A percentile compares a stretch with the other conserved stretches of the same genome.
phyloP scores from a whole-genome alignment of 2,113 vertebrate species.

The Ovis canadensis region DNA sequence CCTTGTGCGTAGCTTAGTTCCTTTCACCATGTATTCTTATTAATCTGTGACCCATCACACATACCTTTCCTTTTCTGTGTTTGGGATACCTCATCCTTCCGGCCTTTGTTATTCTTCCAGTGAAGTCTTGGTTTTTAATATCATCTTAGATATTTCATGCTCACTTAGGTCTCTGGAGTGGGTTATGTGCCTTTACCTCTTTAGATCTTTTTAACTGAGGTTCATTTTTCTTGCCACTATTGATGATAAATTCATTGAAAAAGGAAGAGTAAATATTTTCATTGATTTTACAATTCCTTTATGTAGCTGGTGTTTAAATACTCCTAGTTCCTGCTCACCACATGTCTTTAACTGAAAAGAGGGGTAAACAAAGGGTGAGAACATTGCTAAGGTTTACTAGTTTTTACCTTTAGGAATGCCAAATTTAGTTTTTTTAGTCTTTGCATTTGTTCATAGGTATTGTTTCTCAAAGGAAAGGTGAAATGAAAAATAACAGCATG shows the following conservation, averaged over 20 bases:
- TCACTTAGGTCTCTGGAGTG: not conserved
- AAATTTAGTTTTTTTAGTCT: not conserved
- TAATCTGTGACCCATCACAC: not conserved
- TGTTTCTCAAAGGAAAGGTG: constrained; percentile 37
- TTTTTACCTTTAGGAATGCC: not conserved
- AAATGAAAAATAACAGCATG: not conserved
- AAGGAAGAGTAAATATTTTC: not conserved
- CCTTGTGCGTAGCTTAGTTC: not conserved
- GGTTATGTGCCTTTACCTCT: not conserved
- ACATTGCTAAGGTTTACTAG: not conserved
- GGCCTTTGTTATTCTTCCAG: not conserved
- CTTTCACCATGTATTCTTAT: not conserved
- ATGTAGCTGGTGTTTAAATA: not conserved
- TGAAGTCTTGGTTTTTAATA: not conserved
- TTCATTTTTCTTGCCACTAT: not conserved
- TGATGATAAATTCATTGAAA: not conserved
- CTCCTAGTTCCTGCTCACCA: not conserved
- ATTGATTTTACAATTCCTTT: not conserved
- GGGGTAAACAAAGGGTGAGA: not conserved
- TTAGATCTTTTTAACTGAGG: not conserved
- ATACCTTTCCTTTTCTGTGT: not conserved
- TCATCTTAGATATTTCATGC: not conserved
- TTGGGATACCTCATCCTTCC: not conserved
- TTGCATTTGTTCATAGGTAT: not conserved
- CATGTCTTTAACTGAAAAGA: not conserved